A percentile compares a stretch with the other conserved stretches of the same genome.
phyloP scores from a whole-genome alignment of 2,113 vertebrate species.

The Chamaea fasciata region DNA sequence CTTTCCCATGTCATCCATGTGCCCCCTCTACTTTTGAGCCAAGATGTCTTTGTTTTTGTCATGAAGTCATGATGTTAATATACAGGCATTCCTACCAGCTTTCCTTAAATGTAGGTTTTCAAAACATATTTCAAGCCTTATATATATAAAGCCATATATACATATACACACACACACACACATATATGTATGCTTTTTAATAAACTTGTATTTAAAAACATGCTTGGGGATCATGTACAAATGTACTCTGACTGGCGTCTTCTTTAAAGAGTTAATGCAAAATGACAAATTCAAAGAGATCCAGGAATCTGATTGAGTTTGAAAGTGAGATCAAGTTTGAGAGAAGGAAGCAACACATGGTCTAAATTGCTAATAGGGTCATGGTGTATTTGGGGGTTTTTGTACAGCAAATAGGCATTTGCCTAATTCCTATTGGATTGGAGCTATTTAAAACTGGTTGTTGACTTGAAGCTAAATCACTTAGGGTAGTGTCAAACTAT shows the following conservation, averaged over 20 bases:
- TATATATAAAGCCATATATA: not conserved
- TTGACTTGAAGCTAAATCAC: not conserved
- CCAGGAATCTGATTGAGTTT: not conserved
- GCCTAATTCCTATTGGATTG: not conserved
- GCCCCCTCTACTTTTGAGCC: not conserved
- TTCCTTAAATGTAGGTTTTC: not conserved
- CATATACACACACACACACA: not conserved
- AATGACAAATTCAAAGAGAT: not conserved
- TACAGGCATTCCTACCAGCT: not conserved
- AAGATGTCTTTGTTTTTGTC: not conserved
- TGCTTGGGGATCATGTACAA: not conserved
- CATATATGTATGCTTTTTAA: no score
- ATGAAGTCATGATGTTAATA: not conserved
- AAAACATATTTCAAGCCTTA: not conserved
- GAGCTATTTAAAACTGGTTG: not conserved
- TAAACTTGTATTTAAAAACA: not conserved
- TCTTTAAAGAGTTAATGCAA: not conserved
- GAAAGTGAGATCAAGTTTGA: accelerated
- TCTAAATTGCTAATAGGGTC: not conserved
- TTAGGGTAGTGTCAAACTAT: not conserved
- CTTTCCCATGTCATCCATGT: not conserved
- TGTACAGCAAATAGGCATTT: not conserved
- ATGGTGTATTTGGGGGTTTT: not conserved
- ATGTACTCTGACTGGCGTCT: not conserved
- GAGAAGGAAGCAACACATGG: not conserved